Evolutionary conservation across 1,140 invertebrate genomes (phyloP), one percentile per base, ranked within the genome.

Genomic region (Conus betulinus): DNA sequence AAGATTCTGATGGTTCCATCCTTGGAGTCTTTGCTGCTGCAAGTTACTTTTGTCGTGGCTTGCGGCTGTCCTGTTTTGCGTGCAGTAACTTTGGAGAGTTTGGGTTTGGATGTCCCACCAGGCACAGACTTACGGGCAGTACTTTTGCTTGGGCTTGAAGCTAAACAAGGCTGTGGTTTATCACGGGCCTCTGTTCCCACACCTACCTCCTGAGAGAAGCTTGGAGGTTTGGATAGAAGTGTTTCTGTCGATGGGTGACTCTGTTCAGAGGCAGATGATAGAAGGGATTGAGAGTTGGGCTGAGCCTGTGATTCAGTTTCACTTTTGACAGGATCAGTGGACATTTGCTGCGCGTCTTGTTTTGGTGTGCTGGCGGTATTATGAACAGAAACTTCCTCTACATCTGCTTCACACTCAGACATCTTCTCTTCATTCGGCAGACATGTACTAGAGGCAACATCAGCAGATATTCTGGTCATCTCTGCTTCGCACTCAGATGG

Each of bases 1-100:
- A 84, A 53, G 57, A 84, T 84, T 67, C 63, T 84, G 55, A 84
- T 84, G 25, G 82, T 84, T 10, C 82, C 82, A 8, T 67, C 55
- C 13, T 51, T 51, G 15, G 78, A 51, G 17, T 55, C 81, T n/a
- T 83, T 52, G 51, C 15, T n/a, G 23, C 51, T 55, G 51, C 6
- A n/a, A 6, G 81, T 55, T 10, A n/a, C 10, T 23, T 53, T 53
- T 17, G 53, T 13, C 10, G 5, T 27, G 13, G 39, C 15, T 7
- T 53, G 79, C 6, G 82, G 82, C 55, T 84, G 57, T 11, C 82
- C 82, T 3, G 82, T 27, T 52, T 84, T 84, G 55, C 82, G 82
- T n/a, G 82, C 82, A 8, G 82, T 84, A 5, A 23, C 82, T 67
- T 84, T 84, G 79, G 39, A 10, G 7, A 39, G n/a, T 74, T 25